These are phyloP conservation scores for Congeria kusceri DNA, from an alignment of 2,888 invertebrate genomes.

Conservation along the genomic window DNA sequence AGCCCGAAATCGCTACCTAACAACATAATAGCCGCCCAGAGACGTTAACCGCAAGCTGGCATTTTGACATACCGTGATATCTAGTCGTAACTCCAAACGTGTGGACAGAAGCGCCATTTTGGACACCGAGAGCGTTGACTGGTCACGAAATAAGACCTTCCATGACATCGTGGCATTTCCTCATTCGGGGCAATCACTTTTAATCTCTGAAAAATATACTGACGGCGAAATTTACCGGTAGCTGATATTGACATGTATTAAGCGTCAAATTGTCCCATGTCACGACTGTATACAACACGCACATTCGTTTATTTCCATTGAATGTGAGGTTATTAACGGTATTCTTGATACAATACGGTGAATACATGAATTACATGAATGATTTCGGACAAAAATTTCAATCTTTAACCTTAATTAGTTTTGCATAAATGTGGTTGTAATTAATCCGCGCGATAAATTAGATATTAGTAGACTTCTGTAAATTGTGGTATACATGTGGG, in stretches of 20 bases:
- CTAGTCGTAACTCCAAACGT: constrained; percentile 13
- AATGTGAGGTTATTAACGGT: too few species aligned
- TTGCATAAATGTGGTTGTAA: too few species aligned
- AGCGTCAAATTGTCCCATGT: background rate
- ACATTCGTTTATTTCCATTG: background rate
- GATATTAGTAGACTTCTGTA: too few species aligned
- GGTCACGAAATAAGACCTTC: constrained; percentile 53
- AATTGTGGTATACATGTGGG: too few species aligned
- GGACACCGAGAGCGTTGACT: constrained; percentile 43
- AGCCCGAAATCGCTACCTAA: too few species aligned
- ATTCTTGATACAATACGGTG: too few species aligned
- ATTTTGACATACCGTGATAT: constrained; percentile 40
- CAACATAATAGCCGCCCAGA: too few species aligned
- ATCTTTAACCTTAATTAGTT: too few species aligned
- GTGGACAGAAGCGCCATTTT: constrained; percentile 37
- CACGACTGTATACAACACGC: background rate
- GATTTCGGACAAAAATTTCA: too few species aligned
- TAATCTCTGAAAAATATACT: background rate
- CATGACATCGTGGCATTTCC: constrained; percentile 64
- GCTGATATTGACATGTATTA: constrained; percentile 5
- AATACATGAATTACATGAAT: too few species aligned
- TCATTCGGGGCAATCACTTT: constrained; percentile 21
- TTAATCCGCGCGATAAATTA: too few species aligned
- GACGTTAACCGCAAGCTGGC: background rate
- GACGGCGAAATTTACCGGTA: background rate